These are phyloP conservation scores for Alosa alosa DNA, from an alignment of 2,113 vertebrate genomes.

Conservation along the genomic window DNA sequence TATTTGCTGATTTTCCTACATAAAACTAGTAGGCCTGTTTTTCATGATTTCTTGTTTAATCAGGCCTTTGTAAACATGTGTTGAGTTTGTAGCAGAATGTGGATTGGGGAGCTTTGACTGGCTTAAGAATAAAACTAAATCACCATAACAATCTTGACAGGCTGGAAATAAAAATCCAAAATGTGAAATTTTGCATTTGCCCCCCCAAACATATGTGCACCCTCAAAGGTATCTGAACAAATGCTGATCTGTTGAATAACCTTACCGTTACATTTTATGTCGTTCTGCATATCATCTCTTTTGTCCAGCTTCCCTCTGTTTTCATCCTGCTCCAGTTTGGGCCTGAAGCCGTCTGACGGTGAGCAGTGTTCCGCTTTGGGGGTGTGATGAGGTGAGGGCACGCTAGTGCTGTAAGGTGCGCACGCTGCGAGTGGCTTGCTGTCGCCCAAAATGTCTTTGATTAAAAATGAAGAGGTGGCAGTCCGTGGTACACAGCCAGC, in stretches of 20 bases:
- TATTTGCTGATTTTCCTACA: not conserved
- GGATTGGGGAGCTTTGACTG: not conserved
- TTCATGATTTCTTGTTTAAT: not conserved
- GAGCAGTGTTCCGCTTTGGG: constrained; percentile 86
- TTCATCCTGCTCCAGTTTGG: constrained; percentile 92
- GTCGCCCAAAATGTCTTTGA: constrained; percentile 99
- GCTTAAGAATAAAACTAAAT: not conserved
- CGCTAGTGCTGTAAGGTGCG: constrained; percentile 96
- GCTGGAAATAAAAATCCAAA: not conserved
- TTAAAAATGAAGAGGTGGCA: constrained; percentile 96
- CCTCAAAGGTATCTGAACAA: not conserved
- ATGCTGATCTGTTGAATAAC: not conserved
- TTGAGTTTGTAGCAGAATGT: not conserved
- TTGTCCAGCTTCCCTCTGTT: constrained; percentile 86
- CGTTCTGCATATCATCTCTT: constrained; percentile 85
- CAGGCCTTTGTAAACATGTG: not conserved
- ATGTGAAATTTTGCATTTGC: not conserved
- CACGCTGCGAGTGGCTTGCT: constrained; percentile 97
- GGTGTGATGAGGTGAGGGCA: constrained; percentile 87
- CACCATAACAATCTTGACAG: not conserved
- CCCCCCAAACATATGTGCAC: not conserved
- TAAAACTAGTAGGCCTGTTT: not conserved
- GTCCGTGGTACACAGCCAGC: constrained; percentile 86
- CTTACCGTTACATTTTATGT: constrained; percentile 95
- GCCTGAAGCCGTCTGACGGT: constrained; percentile 86